Evolutionary conservation across 2,797 vertebrate genomes (phyloP).

Genomic region (Lepus townsendii): DNA sequence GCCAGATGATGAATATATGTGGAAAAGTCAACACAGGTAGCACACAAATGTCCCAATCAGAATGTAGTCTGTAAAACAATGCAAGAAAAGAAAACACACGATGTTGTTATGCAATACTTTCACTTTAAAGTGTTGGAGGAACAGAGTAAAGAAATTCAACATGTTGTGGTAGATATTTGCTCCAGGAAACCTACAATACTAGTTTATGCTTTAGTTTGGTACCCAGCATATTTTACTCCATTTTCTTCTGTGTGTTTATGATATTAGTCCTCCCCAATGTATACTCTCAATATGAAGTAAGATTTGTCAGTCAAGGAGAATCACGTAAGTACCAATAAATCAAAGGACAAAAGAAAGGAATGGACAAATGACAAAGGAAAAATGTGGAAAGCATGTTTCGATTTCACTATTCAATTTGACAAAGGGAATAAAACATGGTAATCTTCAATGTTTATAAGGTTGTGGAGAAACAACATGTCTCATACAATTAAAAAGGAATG

Average conservation of each 20-base stretch:
- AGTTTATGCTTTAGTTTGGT: background rate
- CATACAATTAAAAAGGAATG: background rate
- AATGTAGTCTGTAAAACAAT: conserved; percentile 40
- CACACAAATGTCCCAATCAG: background rate
- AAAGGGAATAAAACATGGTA: background rate
- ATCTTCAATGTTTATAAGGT: background rate
- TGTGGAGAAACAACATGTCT: background rate
- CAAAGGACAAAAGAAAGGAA: background rate
- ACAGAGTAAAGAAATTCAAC: conserved; percentile 28
- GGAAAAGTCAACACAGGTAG: background rate
- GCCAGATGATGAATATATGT: background rate
- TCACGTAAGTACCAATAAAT: background rate
- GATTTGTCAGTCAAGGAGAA: background rate
- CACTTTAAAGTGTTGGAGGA: background rate
- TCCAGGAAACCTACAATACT: background rate
- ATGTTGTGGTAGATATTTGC: background rate
- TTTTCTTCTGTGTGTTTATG: background rate
- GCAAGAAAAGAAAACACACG: background rate
- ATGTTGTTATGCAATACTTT: background rate
- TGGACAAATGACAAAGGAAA: background rate
- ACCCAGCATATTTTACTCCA: background rate
- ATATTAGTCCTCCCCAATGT: background rate
- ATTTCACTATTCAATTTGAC: background rate
- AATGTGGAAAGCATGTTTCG: background rate
- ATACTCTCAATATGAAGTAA: conserved; percentile 32